These are phyloP conservation scores for Cataglyphis albicans DNA, from an alignment of 2,888 invertebrate genomes.

Conservation along the genomic window DNA sequence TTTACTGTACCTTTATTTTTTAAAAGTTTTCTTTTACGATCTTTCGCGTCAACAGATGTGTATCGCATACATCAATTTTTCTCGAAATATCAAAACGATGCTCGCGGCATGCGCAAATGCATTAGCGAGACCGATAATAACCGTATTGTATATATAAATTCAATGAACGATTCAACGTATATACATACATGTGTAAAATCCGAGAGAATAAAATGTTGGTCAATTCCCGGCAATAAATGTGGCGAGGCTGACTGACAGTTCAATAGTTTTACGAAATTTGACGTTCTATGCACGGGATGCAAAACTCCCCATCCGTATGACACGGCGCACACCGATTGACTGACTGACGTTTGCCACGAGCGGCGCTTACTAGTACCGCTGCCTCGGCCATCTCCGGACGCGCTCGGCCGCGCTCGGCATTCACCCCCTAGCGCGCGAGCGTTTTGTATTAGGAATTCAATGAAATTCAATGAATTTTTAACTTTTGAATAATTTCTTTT, in stretches of 20 bases:
- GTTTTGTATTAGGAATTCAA: too few species aligned
- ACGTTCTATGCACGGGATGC: not conserved
- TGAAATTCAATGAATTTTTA: too few species aligned
- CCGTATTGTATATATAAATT: not conserved
- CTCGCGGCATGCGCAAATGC: not conserved
- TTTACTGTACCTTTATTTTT: not conserved
- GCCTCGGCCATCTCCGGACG: conserved; percentile 2
- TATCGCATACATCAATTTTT: not conserved
- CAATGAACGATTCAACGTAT: not conserved
- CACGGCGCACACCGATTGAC: conserved; percentile 15
- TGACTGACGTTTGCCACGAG: not conserved
- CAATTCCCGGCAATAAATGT: not conserved
- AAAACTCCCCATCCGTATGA: not conserved
- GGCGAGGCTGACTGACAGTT: not conserved
- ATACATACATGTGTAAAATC: not conserved
- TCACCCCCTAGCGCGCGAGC: not conserved
- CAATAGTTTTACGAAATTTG: not conserved
- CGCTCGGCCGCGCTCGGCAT: not conserved
- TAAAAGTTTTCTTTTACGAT: not conserved
- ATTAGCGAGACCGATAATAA: not conserved
- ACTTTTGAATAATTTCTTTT: too few species aligned
- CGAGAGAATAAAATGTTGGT: not conserved
- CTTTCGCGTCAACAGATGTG: not conserved
- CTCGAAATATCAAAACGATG: not conserved
- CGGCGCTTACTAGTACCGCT: conserved; percentile 14